These are phyloP conservation scores for Mystacides longicornis DNA, from an alignment of 2,888 invertebrate species.

Conservation along the genomic window DNA sequence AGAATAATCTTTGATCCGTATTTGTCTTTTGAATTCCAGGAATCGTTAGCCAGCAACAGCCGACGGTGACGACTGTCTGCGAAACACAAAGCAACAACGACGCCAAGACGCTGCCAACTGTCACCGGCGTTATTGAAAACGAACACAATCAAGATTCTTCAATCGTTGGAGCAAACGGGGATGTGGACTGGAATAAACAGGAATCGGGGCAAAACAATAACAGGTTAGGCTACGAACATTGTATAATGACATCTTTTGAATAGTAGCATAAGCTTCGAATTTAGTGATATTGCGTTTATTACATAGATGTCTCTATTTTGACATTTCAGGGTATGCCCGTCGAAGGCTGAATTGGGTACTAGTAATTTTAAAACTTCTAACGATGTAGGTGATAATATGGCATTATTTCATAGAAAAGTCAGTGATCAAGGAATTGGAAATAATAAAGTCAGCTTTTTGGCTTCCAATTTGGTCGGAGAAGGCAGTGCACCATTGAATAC, in stretches of 20 bases:
- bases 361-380: slow-evolving; percentile 3
- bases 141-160: not conserved
- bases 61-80: not conserved
- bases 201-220: slow-evolving; percentile 5
- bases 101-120: not conserved
- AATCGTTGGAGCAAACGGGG: slow-evolving; percentile 6
- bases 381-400: not conserved
- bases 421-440: not conserved
- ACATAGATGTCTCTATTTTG: not conserved
- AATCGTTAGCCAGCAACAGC: not conserved
- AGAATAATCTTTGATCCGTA: no score
- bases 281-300: not conserved
- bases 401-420: not conserved
- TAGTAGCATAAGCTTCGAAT: not conserved
- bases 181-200: slow-evolving; percentile 10
- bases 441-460: slow-evolving; percentile 8
- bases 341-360: not conserved
- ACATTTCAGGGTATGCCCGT: slow-evolving; percentile 1
- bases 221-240: slow-evolving; percentile 3
- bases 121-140: not conserved
- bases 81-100: not conserved
- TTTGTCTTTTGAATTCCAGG: not conserved
- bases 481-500: not conserved
- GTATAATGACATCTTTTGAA: not conserved
- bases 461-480: slow-evolving; percentile 7